Evolutionary conservation across 2,797 vertebrate species (phyloP).

Genomic region (Mormyrus proboscirostris): DNA sequence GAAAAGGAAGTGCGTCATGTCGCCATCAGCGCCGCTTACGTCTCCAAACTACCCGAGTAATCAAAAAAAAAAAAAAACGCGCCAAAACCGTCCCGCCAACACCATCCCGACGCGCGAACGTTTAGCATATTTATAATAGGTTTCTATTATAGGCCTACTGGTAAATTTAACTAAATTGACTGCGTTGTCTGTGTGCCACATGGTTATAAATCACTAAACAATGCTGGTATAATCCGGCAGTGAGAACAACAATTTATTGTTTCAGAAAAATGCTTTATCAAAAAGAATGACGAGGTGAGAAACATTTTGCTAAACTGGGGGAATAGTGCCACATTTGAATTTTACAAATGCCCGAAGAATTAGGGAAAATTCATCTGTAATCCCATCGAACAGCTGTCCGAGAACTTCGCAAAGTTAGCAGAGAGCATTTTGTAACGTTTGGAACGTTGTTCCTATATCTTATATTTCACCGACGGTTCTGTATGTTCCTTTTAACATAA

Average conservation of each 20-base stretch:
- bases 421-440: not conserved
- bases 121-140: not conserved
- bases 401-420: not conserved
- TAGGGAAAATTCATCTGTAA: not conserved
- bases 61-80: not conserved
- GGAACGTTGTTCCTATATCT: not conserved
- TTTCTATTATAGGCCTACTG: not conserved
- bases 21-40: not conserved
- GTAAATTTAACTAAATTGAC: not conserved
- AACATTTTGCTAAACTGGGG: not conserved
- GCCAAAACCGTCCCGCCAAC: not conserved
- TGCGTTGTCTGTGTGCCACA: not conserved
- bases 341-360: not conserved
- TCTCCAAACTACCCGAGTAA: not conserved
- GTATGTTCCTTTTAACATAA: not conserved
- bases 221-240: not conserved
- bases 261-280: not conserved
- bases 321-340: not conserved
- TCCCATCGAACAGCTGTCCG: not conserved
- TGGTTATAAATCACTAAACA: not conserved
- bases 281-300: not conserved
- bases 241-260: not conserved
- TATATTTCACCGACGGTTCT: not conserved
- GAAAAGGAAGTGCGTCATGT: slow-evolving; percentile 42
- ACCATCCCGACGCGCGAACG: not conserved